These are phyloP conservation scores for Hybognathus amarus DNA, from an alignment of 2,797 vertebrate species.

Conservation along the genomic window DNA sequence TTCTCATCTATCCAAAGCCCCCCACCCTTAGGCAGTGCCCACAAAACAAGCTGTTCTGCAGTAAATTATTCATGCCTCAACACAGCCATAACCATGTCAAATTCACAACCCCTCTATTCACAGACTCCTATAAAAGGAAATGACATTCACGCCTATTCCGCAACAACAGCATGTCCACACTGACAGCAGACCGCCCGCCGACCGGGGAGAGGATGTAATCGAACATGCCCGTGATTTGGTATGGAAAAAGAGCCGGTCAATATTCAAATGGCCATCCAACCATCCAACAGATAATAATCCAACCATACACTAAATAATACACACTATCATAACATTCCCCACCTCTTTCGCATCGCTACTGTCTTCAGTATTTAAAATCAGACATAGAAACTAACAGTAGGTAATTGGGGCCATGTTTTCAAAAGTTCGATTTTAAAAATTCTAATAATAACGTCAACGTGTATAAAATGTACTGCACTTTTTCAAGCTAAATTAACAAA, in stretches of 20 bases:
- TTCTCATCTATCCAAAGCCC: conserved; percentile 4
- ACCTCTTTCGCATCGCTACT: not conserved
- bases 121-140: conserved; percentile 26
- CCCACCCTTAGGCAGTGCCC: conserved; percentile 13
- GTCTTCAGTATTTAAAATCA: not conserved
- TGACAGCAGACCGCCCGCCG: conserved; percentile 19
- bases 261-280: not conserved
- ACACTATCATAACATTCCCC: not conserved
- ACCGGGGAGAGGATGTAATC: not conserved
- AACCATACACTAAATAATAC: not conserved
- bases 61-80: conserved; percentile 44
- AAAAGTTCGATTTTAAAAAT: not conserved
- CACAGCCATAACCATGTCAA: conserved; percentile 11
- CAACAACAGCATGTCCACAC: not conserved
- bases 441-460: not conserved
- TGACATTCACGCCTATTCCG: conserved; percentile 24
- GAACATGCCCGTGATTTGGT: not conserved
- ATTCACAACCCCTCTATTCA: conserved; percentile 21
- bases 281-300: not conserved
- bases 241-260: not conserved
- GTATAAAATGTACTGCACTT: not conserved
- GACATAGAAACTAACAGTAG: not conserved
- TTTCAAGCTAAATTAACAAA: not conserved
- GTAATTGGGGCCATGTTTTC: not conserved
- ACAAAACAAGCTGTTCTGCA: not conserved